A percentile compares a stretch with the other conserved stretches of the same genome.
Evolutionary conservation across 2,797 vertebrate species (phyloP).

Genomic region (Bradypodion pumilum): DNA sequence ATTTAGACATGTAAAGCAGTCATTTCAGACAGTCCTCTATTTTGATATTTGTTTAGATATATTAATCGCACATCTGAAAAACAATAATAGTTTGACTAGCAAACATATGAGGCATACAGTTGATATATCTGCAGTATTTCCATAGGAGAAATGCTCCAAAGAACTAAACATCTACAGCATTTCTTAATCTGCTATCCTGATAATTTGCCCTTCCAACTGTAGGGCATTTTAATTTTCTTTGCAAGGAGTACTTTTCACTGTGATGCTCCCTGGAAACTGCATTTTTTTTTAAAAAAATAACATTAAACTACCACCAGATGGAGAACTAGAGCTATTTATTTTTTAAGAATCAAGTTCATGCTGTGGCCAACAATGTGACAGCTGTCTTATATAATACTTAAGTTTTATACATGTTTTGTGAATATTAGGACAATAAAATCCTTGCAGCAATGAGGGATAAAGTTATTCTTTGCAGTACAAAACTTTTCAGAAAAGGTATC

Average conservation of each 20-base stretch:
- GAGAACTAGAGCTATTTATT: slow-evolving; percentile 43
- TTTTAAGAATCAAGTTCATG: background rate
- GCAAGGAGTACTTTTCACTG: background rate
- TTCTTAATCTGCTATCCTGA: background rate
- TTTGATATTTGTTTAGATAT: background rate
- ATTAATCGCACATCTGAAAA: background rate
- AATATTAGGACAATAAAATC: background rate
- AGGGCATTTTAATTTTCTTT: background rate
- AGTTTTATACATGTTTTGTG: background rate
- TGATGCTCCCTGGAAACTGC: background rate
- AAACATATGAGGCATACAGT: background rate
- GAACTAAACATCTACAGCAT: background rate
- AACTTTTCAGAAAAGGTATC: background rate
- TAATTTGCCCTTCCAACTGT: background rate
- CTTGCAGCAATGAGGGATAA: background rate
- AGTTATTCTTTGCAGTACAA: background rate
- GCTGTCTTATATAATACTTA: background rate
- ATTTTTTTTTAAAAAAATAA: background rate
- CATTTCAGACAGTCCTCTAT: slow-evolving; percentile 8
- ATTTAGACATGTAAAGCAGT: background rate
- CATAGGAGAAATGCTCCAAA: background rate
- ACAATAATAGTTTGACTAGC: background rate
- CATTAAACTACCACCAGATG: slow-evolving; percentile 55
- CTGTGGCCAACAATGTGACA: background rate
- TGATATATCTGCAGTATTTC: background rate